Base-by-base conservation (phyloP, 2,797 vertebrate genomes). In the Betta splendens region DNA sequence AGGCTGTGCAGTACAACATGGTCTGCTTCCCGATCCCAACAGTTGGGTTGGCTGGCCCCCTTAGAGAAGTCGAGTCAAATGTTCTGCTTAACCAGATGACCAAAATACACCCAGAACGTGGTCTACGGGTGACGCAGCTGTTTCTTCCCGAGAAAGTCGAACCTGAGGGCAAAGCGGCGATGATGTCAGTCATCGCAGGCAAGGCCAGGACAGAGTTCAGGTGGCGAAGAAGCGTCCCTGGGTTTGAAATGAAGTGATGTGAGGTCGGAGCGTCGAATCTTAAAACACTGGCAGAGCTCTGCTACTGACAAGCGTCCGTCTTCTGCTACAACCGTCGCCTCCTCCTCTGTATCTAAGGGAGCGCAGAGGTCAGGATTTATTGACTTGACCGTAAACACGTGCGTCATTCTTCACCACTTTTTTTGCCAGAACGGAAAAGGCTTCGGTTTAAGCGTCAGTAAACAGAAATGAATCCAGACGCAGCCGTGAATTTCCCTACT, bases 1-100 rank as follows among this genome's bases (percentile, higher is more conserved):
- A 83, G 83, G 79, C 81, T 72, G 83, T 64, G 86, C 65, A 78
- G 83, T 64, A 86, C 65, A 78, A 80, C 75, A 66, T 39, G 62
- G 61, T 46, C 55, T 12, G 28, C 25, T 71, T 44, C 47, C 48
- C 29, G 12, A 33, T 60, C 66, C 61, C 52, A 64, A 73, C 26
- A 40, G 65, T 62, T 26, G 58, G 76, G 64, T 75, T 86, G 85
- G 76, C 79, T 40, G 37, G 64, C 38, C 64, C 69, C 23, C 16
- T 2, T 8, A 12, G 37, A 71, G 73, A 75, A 47, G 43, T n/a
- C 12, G 6, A 79, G 74, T 81, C 68, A 85, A 80, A 74, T 68
- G 66, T 53, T 69, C 72, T 69, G 36, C 68, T 69, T 56, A 72
- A 78, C 66, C 42, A 15, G 61, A 31, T 54, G 70, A 55, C 77